Base-by-base conservation (phyloP, 1,140 invertebrate species). In the Pristionchus pacificus region DNA sequence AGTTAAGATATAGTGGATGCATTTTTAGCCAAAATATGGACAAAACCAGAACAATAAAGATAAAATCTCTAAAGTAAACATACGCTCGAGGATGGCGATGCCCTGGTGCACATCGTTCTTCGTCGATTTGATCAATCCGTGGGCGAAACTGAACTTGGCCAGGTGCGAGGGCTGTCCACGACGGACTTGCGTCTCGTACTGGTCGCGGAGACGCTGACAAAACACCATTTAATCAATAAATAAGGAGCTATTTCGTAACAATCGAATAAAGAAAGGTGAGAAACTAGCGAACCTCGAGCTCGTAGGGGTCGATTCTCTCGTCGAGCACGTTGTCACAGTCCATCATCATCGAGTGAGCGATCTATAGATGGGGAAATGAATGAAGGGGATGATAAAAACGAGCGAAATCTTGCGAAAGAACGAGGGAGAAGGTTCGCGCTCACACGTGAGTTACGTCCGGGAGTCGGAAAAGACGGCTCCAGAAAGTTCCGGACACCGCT, bases 11-110 rank as follows among this genome's bases (percentile, higher is more conserved):
- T n/a, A n/a, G n/a, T n/a, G n/a, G n/a, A n/a, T n/a, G n/a, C n/a
- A n/a, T n/a, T n/a, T n/a, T n/a, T n/a, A n/a, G n/a, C n/a, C n/a
- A n/a, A n/a, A n/a, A n/a, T n/a, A n/a, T n/a, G n/a, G n/a, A n/a
- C n/a, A n/a, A n/a, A n/a, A n/a, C n/a, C n/a, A n/a, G n/a, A n/a
- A n/a, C n/a, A n/a, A n/a, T n/a, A n/a, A n/a, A n/a, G n/a, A n/a
- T n/a, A n/a, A n/a, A n/a, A n/a, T n/a, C n/a, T n/a, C n/a, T n/a
- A n/a, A 49, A 49, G 19, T 6, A 49, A 60, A 78, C 65, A 28
- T 57, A 78, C 81, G 63, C 74, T 84, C 81, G 6, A 83, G 67
- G 57, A 83, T 60, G 24, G 62, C 72, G 67, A 84, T 83, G 25
- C 81, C 81, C 1, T 70, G 77, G 31, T 74, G 65, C 15, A 83